Evolutionary conservation across 92 coral and sea anemone genomes (phyloP), one percentile per base, ranked within the genome.

Genomic region (Phenganax marumi): DNA sequence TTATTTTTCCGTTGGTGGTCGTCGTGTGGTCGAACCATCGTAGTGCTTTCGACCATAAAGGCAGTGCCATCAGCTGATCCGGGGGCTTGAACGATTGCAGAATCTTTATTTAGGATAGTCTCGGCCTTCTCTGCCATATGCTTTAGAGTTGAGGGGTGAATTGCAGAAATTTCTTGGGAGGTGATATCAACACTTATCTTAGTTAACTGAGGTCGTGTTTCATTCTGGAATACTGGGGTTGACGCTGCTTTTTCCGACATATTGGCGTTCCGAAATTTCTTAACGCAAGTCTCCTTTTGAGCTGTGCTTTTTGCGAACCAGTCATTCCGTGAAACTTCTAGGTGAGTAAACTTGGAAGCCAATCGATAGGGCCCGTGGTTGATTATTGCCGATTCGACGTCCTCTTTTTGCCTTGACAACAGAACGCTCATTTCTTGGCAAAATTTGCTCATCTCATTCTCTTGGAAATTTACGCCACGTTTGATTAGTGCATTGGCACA

Each of bases 31-130:
- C 74, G 49, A 33, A 47, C 74, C 74, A 22, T 68, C 50, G 74
- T 68, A 17, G 74, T 68, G 24, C 74, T 68, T 68, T 68, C 48
- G 14, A 68, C 74, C 74, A 68, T 68, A 48, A 68, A 68, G 7
- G 74, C 74, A 26, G 49, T 26, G 26, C 52, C 52, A 47, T 47
- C 39, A 68, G 46, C 50, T 22, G 74, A 68, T 26, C 74, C 74
- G 3, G 74, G 50, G 16, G 74, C 74, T 24, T 68, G 74, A 8
- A 68, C 74, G 52, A 68, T 68, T 26, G 74, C 74, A 68, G 14
- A 13, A 68, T 68, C 74, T 26, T 68, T 68, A 17, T 33, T 68
- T 17, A 68, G 26, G 13, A 68, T 26, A 26, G 2, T 26, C 3
- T 60, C 66, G 8, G 66, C 66, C 66, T 60, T 60, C 66, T 60